Conservation (phyloP, 2,888 invertebrate species). For the Megalurothrips usitatus region DNA sequence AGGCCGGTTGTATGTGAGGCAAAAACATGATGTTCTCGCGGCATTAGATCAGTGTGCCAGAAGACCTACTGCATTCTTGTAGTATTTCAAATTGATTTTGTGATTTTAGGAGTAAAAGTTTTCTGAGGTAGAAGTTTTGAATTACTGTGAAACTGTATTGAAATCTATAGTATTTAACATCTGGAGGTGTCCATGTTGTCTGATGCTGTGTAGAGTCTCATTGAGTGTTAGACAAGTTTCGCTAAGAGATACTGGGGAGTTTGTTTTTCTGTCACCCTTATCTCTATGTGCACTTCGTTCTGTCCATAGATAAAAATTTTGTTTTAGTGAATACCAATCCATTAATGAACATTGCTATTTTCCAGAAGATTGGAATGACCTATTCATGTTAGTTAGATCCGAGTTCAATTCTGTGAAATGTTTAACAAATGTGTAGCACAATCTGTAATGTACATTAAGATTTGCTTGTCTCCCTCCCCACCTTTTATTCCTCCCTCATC, state of each 20-base stretch:
- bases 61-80: constrained; percentile 64
- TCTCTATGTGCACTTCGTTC: too few species aligned
- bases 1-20: constrained; percentile 57
- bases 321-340: too few species aligned
- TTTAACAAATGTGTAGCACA: too few species aligned
- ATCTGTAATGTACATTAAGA: neutral
- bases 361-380: too few species aligned
- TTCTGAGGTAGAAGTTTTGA: neutral
- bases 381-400: too few species aligned
- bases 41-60: constrained; percentile 78
- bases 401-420: too few species aligned
- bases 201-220: neutral
- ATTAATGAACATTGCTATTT: too few species aligned
- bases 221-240: neutral
- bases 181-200: neutral
- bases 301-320: too few species aligned
- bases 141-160: neutral
- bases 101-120: neutral
- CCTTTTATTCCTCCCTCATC: neutral
- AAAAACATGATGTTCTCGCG: constrained; percentile 83
- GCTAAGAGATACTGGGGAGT: neutral
- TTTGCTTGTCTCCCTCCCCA: neutral
- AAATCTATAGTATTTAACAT: neutral
- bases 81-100: constrained; percentile 35
- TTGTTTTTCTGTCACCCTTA: neutral